Evolutionary conservation across 2,113 vertebrate species (phyloP).

Genomic region (Garra rufa): DNA sequence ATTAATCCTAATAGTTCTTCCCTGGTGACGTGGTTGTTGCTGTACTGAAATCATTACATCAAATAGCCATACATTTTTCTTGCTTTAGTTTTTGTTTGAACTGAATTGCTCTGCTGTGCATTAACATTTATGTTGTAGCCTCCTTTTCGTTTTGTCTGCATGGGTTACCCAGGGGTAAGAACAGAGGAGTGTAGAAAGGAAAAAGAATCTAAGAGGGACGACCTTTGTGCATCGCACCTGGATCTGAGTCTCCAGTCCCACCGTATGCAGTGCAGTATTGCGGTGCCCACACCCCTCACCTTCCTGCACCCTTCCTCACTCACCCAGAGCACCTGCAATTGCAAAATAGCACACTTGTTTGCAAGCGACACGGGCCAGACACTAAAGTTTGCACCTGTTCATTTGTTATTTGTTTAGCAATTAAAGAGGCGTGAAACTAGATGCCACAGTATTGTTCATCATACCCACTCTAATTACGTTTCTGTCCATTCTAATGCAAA

Average conservation of each 20-base stretch:
- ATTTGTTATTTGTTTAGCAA: not conserved
- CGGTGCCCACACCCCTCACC: slow-evolving; percentile 49
- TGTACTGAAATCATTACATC: slow-evolving; percentile 53
- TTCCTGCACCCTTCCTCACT: slow-evolving; percentile 43
- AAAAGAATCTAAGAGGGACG: slow-evolving; percentile 59
- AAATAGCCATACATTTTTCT: slow-evolving; percentile 20
- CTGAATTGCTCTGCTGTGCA: slow-evolving; percentile 6
- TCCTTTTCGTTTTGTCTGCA: slow-evolving; percentile 71
- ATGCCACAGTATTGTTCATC: not conserved
- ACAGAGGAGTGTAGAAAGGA: slow-evolving; percentile 59
- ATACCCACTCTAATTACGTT: not conserved
- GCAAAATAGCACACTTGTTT: slow-evolving; percentile 5
- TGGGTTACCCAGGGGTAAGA: slow-evolving; percentile 70
- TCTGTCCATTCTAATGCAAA: slow-evolving; percentile 5
- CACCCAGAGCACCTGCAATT: slow-evolving; percentile 17
- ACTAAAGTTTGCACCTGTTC: slow-evolving; percentile 45
- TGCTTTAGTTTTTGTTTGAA: not conserved
- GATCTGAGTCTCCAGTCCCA: slow-evolving; percentile 53
- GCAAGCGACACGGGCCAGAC: not conserved
- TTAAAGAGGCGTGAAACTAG: not conserved
- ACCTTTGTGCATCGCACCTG: slow-evolving; percentile 49
- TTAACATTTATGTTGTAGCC: slow-evolving; percentile 50
- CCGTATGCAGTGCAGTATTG: slow-evolving; percentile 53
- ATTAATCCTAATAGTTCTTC: slow-evolving; percentile 52
- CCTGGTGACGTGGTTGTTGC: slow-evolving; percentile 41